Base-by-base conservation (phyloP, 2,113 vertebrate species). In the Anhinga anhinga region DNA sequence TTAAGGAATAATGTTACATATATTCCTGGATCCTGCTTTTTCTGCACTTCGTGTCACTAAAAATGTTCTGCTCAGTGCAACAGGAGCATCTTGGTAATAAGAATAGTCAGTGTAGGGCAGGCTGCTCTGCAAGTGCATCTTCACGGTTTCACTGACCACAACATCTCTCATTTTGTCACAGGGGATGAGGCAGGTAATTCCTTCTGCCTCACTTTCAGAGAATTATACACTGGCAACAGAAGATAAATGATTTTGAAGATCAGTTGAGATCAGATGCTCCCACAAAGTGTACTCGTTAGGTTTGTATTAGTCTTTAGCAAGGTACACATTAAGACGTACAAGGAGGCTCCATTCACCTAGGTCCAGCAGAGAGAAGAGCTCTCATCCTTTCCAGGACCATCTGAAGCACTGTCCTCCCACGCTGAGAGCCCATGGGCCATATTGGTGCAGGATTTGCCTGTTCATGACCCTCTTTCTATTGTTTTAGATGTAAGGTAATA, bases 401-500 rank as follows among this genome's bases (percentile, higher is more conserved):
- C 27, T 62, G 44, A 40, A 42, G 42, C 52, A 21, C 18, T 2
- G 4, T 52, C 30, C n/a, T 59, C 29, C 52, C 45, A 2, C 1
- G 1, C 56, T 32, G 18, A 45, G 44, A 78, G 47, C 44, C 15
- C 5, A 1, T 25, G 63, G 67, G 8, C 61, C 12, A 2, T 14
- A 10, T 0, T 10, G 83, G 32, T 30, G 53, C 16, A 45, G 52
- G 32, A 55, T 49, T 65, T 84, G 47, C 47, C 69, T 71, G 17
- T 19, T 52, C 16, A 14, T 0, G 4, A 9, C 27, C 7, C 16
- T 47, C 27, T 36, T 80, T 10, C 55, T 69, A 0, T n/a, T 7
- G 8, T 36, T 72, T 53, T 26, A 63, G 25, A 50, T 67, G n/a
- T 55, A 49, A 52, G 47, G 61, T 73, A 45, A 59, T 44, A n/a